Evolutionary conservation across 2,113 vertebrate genomes (phyloP).

Genomic region (Picathartes gymnocephalus): DNA sequence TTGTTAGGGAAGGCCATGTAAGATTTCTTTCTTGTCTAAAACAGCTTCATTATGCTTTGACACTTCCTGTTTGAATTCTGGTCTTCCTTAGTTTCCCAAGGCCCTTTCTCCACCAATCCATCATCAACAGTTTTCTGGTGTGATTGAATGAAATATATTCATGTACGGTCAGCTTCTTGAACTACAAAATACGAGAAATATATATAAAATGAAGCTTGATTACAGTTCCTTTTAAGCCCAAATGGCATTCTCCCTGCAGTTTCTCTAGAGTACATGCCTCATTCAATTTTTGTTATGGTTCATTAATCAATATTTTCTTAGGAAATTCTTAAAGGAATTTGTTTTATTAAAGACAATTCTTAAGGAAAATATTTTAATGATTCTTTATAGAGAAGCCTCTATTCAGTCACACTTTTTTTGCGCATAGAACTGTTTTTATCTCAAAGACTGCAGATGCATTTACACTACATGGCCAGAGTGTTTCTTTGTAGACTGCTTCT

Average conservation of each 20-base stretch:
- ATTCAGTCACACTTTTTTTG: neutral
- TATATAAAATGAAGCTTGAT: neutral
- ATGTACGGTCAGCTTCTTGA: neutral
- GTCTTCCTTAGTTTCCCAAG: neutral
- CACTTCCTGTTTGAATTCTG: neutral
- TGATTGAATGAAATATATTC: neutral
- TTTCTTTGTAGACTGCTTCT: neutral
- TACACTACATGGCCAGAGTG: neutral
- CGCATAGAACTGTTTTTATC: neutral
- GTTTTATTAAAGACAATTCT: neutral
- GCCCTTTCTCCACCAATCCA: neutral
- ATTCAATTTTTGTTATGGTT: neutral
- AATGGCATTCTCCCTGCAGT: neutral
- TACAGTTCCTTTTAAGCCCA: neutral
- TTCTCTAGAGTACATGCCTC: neutral
- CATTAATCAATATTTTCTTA: neutral
- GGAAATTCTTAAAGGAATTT: neutral
- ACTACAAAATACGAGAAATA: neutral
- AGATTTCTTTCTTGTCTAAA: neutral
- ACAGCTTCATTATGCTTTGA: neutral
- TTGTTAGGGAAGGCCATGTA: neutral
- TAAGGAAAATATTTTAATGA: neutral
- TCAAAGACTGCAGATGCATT: neutral
- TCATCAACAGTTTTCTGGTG: neutral
- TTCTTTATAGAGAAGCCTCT: neutral